Evolutionary conservation across 2,797 vertebrate genomes (phyloP).

Genomic region (Neomorphus geoffroyi): DNA sequence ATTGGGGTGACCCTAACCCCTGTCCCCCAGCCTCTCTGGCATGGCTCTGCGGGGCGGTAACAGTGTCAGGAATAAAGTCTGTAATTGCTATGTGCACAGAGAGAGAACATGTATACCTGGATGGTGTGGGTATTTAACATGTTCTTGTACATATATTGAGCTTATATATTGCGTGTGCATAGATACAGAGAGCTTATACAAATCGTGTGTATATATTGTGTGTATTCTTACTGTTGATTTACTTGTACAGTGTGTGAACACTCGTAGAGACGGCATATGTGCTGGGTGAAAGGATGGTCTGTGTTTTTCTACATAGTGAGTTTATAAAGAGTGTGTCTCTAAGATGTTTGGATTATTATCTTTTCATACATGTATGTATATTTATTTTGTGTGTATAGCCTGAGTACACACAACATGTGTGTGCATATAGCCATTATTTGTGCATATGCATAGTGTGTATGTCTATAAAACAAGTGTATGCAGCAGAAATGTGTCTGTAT

Average conservation of each 20-base stretch:
- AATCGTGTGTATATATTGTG: rapidly evolving
- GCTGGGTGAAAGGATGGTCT: not conserved
- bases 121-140: not conserved
- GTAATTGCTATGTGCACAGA: rapidly evolving
- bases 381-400: not conserved
- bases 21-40: not conserved
- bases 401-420: rapidly evolving
- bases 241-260: rapidly evolving
- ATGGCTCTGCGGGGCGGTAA: rapidly evolving
- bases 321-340: not conserved
- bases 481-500: not conserved
- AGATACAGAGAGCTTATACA: not conserved
- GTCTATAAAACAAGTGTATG: rapidly evolving
- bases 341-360: not conserved
- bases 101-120: rapidly evolving
- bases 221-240: not conserved
- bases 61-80: rapidly evolving
- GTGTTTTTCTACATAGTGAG: not conserved
- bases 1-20: not conserved
- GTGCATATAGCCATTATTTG: not conserved
- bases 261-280: too few species aligned
- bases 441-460: rapidly evolving
- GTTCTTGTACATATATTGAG: not conserved
- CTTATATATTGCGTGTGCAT: rapidly evolving
- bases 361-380: rapidly evolving